Evolutionary conservation across 2,797 vertebrate species (phyloP).

Genomic region (Sebastes miniatus): DNA sequence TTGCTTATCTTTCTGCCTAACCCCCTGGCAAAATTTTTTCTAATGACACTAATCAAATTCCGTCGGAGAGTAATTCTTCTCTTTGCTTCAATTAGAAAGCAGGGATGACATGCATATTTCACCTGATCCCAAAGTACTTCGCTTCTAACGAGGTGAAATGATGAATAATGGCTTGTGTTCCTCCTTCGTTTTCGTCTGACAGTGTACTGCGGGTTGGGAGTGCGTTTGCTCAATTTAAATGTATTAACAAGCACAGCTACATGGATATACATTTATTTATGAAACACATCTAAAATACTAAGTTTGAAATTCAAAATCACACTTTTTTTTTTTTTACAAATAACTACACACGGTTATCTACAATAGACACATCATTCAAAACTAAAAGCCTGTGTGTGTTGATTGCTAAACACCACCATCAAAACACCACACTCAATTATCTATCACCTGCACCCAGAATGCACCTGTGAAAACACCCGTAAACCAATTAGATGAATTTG

Average conservation of each 20-base stretch:
- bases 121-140: conserved; percentile 40
- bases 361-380: too few relatives aligned
- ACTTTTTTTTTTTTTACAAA: too few relatives aligned
- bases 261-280: not conserved
- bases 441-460: too few relatives aligned
- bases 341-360: too few relatives aligned
- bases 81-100: conserved; percentile 68
- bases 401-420: too few relatives aligned
- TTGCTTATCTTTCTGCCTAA: conserved; percentile 76
- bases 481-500: too few relatives aligned
- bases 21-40: conserved; percentile 69
- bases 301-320: too few relatives aligned
- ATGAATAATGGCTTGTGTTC: conserved; percentile 8
- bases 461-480: too few relatives aligned
- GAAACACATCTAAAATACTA: not conserved
- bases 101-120: conserved; percentile 58
- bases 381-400: too few relatives aligned
- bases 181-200: not conserved
- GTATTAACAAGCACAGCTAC: not conserved
- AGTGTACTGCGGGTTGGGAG: not conserved
- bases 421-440: too few relatives aligned
- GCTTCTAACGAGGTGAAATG: not conserved
- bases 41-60: conserved; percentile 78
- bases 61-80: conserved; percentile 64
- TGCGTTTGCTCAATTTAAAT: not conserved